Conservation (phyloP, 2,888 invertebrate species). For the Coenonympha arcania region DNA sequence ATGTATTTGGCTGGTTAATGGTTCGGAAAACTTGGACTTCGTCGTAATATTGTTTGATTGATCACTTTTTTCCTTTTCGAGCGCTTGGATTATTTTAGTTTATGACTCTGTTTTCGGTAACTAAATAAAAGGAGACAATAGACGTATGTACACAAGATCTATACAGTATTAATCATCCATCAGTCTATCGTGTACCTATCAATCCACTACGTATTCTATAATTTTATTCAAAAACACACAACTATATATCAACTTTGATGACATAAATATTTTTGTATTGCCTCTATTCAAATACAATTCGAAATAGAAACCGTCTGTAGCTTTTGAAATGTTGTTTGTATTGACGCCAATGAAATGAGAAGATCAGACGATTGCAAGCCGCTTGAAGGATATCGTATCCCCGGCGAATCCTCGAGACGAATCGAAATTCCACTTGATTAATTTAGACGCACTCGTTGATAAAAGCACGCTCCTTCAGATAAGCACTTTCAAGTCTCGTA, state of each 20-base stretch:
- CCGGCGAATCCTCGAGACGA: slow-evolving; percentile 29
- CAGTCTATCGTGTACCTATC: too few relatives aligned
- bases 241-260: too few relatives aligned
- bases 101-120: not conserved
- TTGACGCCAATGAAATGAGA: slow-evolving; percentile 16
- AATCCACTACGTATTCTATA: too few relatives aligned
- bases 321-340: slow-evolving; percentile 1
- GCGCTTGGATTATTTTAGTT: not conserved
- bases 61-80: too few relatives aligned
- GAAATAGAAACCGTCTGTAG: not conserved
- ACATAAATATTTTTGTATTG: not conserved
- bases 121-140: too few relatives aligned
- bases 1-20: slow-evolving; percentile 10
- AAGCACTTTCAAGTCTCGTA: slow-evolving; percentile 15
- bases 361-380: slow-evolving; percentile 33
- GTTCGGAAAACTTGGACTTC: not conserved
- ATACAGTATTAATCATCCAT: too few relatives aligned
- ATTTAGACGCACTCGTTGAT: slow-evolving; percentile 36
- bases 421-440: slow-evolving; percentile 47
- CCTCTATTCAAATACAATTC: not conserved
- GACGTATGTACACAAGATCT: too few relatives aligned
- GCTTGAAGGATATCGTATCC: slow-evolving; percentile 18
- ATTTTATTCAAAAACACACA: too few relatives aligned
- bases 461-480: slow-evolving; percentile 30
- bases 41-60: not conserved